A percentile compares a stretch with the other conserved stretches of the same genome.
phyloP scores from a whole-genome alignment of 2,888 invertebrate genomes.

The Ligdia adustata region DNA sequence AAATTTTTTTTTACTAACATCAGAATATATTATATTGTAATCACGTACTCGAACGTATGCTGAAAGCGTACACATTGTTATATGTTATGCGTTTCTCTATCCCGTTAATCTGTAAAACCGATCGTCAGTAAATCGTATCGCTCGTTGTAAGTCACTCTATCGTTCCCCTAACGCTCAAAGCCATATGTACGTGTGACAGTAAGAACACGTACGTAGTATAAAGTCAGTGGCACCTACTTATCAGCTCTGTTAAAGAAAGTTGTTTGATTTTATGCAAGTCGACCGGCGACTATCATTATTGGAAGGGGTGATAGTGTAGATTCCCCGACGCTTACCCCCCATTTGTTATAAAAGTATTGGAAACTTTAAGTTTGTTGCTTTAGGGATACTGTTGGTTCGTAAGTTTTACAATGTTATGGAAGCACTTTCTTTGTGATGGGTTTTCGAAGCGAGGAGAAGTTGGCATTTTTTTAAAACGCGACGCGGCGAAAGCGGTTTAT shows the following conservation, averaged over 20 bases:
- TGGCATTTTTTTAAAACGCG: background rate
- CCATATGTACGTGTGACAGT: too few species aligned
- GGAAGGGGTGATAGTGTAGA: slow-evolving; percentile 10
- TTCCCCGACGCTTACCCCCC: slow-evolving; percentile 2
- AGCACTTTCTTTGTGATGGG: slow-evolving; percentile 1
- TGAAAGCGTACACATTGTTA: too few species aligned
- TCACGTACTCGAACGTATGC: too few species aligned
- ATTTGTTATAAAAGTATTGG: slow-evolving; percentile 2
- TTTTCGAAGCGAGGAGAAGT: too few species aligned
- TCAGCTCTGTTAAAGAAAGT: slow-evolving; percentile 12
- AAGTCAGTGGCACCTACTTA: slow-evolving; percentile 12
- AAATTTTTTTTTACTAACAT: too few species aligned
- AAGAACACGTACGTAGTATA: background rate
- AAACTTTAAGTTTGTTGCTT: slow-evolving; percentile 2
- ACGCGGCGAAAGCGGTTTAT: too few species aligned
- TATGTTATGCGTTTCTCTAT: too few species aligned
- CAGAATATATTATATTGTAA: too few species aligned
- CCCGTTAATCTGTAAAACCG: too few species aligned
- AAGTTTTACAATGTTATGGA: slow-evolving; percentile 6
- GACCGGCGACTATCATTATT: background rate
- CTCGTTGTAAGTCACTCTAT: background rate
- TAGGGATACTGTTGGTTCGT: slow-evolving; percentile 3
- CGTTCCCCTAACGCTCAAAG: slow-evolving; percentile 6
- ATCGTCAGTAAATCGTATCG: too few species aligned
- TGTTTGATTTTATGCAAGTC: slow-evolving; percentile 19